These are phyloP conservation scores for Solenopsis fugax DNA, from an alignment of 1,140 invertebrate genomes.

Conservation along the genomic window DNA sequence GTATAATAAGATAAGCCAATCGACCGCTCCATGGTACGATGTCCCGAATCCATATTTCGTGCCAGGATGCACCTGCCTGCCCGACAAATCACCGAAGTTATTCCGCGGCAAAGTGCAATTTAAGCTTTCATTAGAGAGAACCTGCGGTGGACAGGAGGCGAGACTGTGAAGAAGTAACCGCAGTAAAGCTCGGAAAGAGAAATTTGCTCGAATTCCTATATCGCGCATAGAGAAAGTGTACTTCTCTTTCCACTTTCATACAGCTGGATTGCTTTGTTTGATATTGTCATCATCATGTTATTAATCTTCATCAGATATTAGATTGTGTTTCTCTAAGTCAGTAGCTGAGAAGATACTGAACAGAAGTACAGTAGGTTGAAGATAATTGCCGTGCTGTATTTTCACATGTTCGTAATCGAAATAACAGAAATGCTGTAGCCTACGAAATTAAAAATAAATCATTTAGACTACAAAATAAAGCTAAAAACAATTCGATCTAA, in stretches of 20 bases:
- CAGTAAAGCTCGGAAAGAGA: slow-evolving; percentile 56
- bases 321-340: background rate
- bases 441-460: background rate
- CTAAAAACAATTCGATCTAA: background rate
- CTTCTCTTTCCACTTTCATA: slow-evolving; percentile 49
- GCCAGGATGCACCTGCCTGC: slow-evolving; percentile 76
- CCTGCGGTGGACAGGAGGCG: slow-evolving; percentile 36
- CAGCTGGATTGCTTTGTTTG: slow-evolving; percentile 25
- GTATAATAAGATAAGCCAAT: slow-evolving; percentile 41
- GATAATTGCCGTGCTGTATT: background rate
- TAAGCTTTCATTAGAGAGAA: slow-evolving; percentile 68
- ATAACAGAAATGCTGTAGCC: background rate
- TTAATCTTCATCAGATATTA: slow-evolving; percentile 24
- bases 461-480: background rate
- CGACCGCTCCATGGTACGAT: slow-evolving; percentile 59
- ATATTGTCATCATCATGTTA: slow-evolving; percentile 47
- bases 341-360: background rate
- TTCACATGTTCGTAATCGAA: background rate
- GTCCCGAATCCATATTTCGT: slow-evolving; percentile 79
- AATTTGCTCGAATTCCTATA: slow-evolving; percentile 75
- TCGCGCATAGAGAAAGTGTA: slow-evolving; percentile 67
- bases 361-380: background rate
- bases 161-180: slow-evolving; percentile 55
- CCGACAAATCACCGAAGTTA: slow-evolving; percentile 72
- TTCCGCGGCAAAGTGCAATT: slow-evolving; percentile 58